phyloP scores from a whole-genome alignment of 2,888 invertebrate genomes.

The Acleris cristana region DNA sequence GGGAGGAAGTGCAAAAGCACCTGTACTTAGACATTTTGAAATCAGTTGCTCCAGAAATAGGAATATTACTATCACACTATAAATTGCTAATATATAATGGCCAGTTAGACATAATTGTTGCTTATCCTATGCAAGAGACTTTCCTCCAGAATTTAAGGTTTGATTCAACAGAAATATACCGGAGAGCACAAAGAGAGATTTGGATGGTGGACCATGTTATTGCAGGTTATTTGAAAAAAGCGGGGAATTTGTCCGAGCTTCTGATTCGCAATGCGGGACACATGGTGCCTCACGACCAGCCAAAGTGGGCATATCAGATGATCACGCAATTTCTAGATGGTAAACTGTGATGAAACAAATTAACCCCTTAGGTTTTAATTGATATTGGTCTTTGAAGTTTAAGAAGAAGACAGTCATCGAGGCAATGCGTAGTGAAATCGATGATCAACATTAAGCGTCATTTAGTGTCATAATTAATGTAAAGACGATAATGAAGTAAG shows the following conservation, averaged over 20 bases:
- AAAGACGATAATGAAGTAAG: too few relatives aligned
- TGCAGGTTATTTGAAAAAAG: slow-evolving; percentile 89
- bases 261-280: slow-evolving; percentile 91
- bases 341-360: slow-evolving; percentile 49
- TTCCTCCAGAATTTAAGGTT: slow-evolving; percentile 89
- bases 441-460: too few relatives aligned
- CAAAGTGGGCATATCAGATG: slow-evolving; percentile 82
- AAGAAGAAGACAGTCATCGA: too few relatives aligned
- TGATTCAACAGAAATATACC: slow-evolving; percentile 84
- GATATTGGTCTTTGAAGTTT: not conserved
- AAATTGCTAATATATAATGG: slow-evolving; percentile 86
- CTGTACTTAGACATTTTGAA: slow-evolving; percentile 83
- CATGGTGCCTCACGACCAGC: slow-evolving; percentile 86
- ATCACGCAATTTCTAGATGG: slow-evolving; percentile 79
- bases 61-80: slow-evolving; percentile 75
- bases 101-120: slow-evolving; percentile 86
- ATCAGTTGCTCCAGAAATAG: slow-evolving; percentile 78
- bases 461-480: too few relatives aligned
- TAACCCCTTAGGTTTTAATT: not conserved
- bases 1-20: slow-evolving; percentile 73
- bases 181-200: slow-evolving; percentile 82
- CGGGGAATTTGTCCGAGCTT: slow-evolving; percentile 88
- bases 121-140: slow-evolving; percentile 82
- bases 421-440: too few relatives aligned
- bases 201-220: slow-evolving; percentile 87